phyloP scores from a whole-genome alignment of 2,113 vertebrate genomes.

The Aplodontia rufa region DNA sequence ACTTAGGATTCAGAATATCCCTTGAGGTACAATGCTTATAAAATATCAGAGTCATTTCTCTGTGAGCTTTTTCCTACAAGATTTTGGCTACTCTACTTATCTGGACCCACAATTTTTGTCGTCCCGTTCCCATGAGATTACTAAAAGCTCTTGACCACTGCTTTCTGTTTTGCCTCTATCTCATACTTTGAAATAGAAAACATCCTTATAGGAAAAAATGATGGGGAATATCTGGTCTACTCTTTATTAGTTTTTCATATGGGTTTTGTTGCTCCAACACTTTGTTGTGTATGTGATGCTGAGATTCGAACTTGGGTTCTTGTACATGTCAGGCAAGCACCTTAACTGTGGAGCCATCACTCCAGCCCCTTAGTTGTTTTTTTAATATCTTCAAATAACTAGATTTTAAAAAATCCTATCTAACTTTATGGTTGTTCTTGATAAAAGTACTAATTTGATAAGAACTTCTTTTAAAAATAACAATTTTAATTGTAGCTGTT shows the following conservation, averaged over 20 bases:
- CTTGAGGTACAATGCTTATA: neutral
- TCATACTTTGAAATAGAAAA: neutral
- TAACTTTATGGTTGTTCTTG: neutral
- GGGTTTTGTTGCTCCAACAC: too few species aligned
- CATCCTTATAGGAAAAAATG: neutral
- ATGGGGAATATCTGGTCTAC: neutral
- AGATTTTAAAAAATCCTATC: neutral
- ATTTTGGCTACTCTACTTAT: neutral
- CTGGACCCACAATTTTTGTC: neutral
- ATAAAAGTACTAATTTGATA: neutral
- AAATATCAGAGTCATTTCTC: neutral
- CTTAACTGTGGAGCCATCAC: too few species aligned
- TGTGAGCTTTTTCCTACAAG: neutral
- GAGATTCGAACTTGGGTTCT: too few species aligned
- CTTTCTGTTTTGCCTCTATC: neutral
- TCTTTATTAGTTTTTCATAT: too few species aligned
- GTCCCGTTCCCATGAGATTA: neutral
- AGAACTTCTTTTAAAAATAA: neutral
- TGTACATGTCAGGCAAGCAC: too few species aligned
- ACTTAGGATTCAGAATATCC: neutral
- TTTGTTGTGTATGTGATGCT: too few species aligned
- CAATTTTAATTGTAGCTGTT: neutral
- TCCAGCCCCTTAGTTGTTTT: neutral
- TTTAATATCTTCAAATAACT: constrained; percentile 12
- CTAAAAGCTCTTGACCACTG: neutral